Percentiles rank a stretch among this genome's conserved stretches.
Conservation (phyloP, 2,113 vertebrate species). For the Odontesthes bonariensis region DNA sequence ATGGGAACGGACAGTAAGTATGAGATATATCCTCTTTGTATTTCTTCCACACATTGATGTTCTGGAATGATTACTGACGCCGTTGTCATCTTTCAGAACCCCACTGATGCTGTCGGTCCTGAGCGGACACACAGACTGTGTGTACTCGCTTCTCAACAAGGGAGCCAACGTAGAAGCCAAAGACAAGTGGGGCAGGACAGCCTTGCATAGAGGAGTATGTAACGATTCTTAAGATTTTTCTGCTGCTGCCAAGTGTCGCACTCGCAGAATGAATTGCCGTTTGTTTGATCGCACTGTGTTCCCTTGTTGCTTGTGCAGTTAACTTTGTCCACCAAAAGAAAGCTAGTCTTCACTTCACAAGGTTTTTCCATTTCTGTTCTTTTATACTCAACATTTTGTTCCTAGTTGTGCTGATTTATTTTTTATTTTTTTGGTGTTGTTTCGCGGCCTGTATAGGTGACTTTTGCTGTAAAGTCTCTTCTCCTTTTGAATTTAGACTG, state of each 20-base stretch:
- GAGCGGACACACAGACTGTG: slow-evolving; percentile 97
- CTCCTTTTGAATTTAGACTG: no score
- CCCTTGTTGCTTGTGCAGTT: no score
- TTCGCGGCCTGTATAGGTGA: no score
- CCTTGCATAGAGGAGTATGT: slow-evolving; percentile 93
- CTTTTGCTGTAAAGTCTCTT: no score
- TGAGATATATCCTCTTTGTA: not conserved
- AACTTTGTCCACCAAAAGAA: not conserved
- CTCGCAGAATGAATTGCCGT: no score
- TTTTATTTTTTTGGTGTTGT: not conserved
- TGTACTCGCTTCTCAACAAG: slow-evolving; percentile 95
- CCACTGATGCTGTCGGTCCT: slow-evolving; percentile 97
- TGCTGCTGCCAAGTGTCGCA: no score
- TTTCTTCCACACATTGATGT: not conserved
- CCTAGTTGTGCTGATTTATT: not conserved
- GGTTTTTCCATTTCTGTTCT: not conserved
- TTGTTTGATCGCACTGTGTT: no score
- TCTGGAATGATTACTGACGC: slow-evolving; percentile 11
- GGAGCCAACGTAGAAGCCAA: slow-evolving; percentile 96
- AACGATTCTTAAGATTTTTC: no score
- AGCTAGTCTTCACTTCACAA: not conserved
- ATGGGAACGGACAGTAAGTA: slow-evolving; percentile 97
- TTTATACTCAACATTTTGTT: not conserved
- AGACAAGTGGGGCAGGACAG: slow-evolving; percentile 97
- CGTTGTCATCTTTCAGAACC: slow-evolving; percentile 82